A percentile compares a stretch with the other conserved stretches of the same genome.
These are phyloP conservation scores for Strix aluco DNA, from an alignment of 2,113 vertebrate species.

Conservation along the genomic window DNA sequence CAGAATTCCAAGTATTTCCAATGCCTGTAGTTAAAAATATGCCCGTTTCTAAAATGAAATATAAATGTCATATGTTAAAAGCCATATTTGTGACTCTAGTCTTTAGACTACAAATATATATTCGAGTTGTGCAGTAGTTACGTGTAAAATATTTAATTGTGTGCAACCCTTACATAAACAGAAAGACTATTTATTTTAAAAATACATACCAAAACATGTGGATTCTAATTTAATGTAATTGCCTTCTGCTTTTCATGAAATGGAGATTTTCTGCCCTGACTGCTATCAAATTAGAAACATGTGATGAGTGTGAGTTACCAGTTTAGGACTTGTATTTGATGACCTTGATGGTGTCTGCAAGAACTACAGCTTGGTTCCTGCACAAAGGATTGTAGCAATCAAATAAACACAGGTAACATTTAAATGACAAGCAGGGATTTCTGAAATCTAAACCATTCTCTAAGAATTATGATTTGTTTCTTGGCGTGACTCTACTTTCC, in stretches of 20 bases:
- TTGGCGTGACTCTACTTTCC: not conserved
- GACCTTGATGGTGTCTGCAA: not conserved
- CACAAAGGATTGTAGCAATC: not conserved
- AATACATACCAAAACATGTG: not conserved
- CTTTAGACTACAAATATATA: not conserved
- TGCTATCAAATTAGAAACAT: constrained; percentile 39
- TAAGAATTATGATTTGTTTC: not conserved
- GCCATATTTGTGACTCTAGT: not conserved
- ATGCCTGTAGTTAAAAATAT: constrained; percentile 52
- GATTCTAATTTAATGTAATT: not conserved
- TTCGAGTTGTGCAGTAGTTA: not conserved
- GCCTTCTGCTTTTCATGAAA: constrained; percentile 45
- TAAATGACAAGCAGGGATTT: not conserved
- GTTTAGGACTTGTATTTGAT: not conserved
- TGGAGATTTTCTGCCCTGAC: constrained; percentile 24
- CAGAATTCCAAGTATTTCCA: constrained; percentile 68
- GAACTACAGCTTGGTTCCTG: not conserved
- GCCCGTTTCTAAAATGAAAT: constrained; percentile 53
- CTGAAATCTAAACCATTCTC: not conserved
- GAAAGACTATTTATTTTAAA: not conserved
- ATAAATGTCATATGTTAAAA: constrained; percentile 1
- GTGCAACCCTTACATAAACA: not conserved
- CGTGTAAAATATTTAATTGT: not conserved
- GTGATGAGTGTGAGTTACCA: constrained; percentile 2
- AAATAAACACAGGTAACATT: not conserved